Evolutionary conservation across 2,888 invertebrate species (phyloP), one percentile per base, ranked within the genome.

Genomic region (Epinotia bilunana): DNA sequence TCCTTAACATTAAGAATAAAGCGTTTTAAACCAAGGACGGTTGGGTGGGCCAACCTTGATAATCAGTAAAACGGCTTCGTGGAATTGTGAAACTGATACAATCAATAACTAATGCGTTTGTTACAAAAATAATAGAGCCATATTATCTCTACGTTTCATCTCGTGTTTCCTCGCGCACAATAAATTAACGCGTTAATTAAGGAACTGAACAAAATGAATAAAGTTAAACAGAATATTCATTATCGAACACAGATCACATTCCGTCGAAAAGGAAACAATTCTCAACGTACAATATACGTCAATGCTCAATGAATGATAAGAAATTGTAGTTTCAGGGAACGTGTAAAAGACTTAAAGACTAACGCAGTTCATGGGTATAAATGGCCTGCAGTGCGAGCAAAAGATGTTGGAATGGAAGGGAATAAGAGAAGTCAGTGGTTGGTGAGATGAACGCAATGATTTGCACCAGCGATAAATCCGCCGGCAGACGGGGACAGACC

Each of bases 391-490:
- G 39, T 69, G 55, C 71, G 55, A 60, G 75, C 65, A 55, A 60
- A 71, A 71, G 70, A 61, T 76, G 73, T 76, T 28, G 78, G 80
- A 78, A 80, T 28, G 78, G 80, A 78, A 80, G 79, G 78, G 83
- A 81, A 83, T 79, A 78, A 81, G 80, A 79, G 82, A 81, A 83
- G 80, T 82, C 77, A 77, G 79, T 79, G 78, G 75, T 77, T 80
- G 83, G 81, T 83, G 83, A 87, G 87, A 88, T 86, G 89, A 88
- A 86, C 85, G 86, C 86, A 89, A 89, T 91, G 90, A 91, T 91
- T 91, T 90, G 91, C 89, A 80, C 84, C 83, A 80, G 85, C 88
- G 84, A 91, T 91, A 91, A 92, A 91, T 91, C 85, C 85, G 78
- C 81, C 80, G 82, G 82, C 81, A 82, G 88, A 88, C 87, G 87